A percentile compares a stretch with the other conserved stretches of the same genome.
Evolutionary conservation across 2,113 vertebrate genomes (phyloP).

Genomic region (Stictonetta naevosa): DNA sequence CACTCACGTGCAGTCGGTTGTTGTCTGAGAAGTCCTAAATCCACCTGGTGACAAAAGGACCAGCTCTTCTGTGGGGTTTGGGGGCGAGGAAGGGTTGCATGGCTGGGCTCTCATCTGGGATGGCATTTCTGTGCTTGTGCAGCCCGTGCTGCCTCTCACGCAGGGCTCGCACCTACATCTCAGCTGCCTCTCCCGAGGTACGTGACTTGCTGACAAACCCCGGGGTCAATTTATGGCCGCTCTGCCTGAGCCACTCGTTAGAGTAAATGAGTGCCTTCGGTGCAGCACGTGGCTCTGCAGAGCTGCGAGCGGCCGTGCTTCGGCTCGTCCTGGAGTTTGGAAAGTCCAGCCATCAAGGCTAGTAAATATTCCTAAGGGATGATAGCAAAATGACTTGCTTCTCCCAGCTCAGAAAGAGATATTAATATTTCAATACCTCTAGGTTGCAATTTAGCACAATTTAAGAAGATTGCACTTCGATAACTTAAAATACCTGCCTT

Average conservation of each 20-base stretch:
- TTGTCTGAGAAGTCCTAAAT: not conserved
- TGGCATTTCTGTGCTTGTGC: not conserved
- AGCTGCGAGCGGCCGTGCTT: not conserved
- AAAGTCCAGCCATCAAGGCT: not conserved
- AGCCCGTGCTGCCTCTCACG: fast-evolving
- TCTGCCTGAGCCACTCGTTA: not conserved
- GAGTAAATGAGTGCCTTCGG: fast-evolving
- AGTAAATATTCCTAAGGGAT: constrained; percentile 14
- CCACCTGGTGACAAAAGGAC: fast-evolving
- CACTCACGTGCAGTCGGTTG: fast-evolving
- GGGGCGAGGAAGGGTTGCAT: not conserved
- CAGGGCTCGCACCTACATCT: not conserved
- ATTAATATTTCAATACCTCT: constrained; percentile 60
- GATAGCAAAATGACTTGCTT: constrained; percentile 46
- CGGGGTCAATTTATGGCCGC: not conserved
- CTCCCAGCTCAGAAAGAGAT: constrained; percentile 18
- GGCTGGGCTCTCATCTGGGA: not conserved
- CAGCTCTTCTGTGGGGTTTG: not conserved
- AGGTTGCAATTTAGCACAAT: constrained; percentile 59
- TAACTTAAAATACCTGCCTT: not conserved
- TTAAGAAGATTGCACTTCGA: constrained; percentile 34
- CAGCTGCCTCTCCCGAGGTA: not conserved
- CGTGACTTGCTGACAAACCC: not conserved
- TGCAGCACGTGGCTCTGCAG: fast-evolving
- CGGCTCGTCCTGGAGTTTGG: not conserved